A percentile compares a stretch with the other conserved stretches of the same genome.
phyloP scores from a whole-genome alignment of 2,797 vertebrate genomes.

The Chaenodraco wilsoni region DNA sequence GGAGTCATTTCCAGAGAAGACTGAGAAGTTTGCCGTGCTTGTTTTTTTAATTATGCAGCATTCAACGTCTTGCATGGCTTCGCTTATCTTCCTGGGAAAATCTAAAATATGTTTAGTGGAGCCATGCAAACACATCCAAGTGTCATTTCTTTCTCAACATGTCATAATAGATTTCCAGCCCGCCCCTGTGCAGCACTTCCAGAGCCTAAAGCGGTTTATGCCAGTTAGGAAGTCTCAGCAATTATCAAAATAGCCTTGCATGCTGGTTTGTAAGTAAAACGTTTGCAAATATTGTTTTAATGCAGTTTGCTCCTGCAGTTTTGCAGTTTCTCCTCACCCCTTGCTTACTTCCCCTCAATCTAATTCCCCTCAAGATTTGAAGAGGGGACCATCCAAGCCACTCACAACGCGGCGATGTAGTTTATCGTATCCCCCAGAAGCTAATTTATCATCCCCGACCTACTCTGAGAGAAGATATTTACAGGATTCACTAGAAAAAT shows the following conservation, averaged over 20 bases:
- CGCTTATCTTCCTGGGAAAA: constrained; percentile 58
- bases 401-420: constrained; percentile 52
- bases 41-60: constrained; percentile 79
- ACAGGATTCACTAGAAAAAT: constrained; percentile 58
- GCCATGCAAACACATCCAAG: constrained; percentile 66
- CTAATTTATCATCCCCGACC: constrained; percentile 71
- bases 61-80: constrained; percentile 59
- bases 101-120: constrained; percentile 68
- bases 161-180: constrained; percentile 62
- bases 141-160: constrained; percentile 76
- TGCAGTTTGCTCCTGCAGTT: constrained; percentile 67
- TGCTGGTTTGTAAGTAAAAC: constrained; percentile 70
- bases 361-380: constrained; percentile 58
- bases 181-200: constrained; percentile 54
- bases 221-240: constrained; percentile 71
- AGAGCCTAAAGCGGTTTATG: constrained; percentile 63
- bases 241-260: constrained; percentile 76
- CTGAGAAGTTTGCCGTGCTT: constrained; percentile 63
- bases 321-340: constrained; percentile 43
- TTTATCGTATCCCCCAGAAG: constrained; percentile 73
- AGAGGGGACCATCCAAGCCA: constrained; percentile 40
- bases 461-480: constrained; percentile 62
- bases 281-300: constrained; percentile 78
- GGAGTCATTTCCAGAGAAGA: constrained; percentile 69
- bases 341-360: constrained; percentile 62